Percentiles rank a stretch among this genome's conserved stretches.
phyloP scores from a whole-genome alignment of 2,113 vertebrate genomes.

The Trichomycterus rosablanca region DNA sequence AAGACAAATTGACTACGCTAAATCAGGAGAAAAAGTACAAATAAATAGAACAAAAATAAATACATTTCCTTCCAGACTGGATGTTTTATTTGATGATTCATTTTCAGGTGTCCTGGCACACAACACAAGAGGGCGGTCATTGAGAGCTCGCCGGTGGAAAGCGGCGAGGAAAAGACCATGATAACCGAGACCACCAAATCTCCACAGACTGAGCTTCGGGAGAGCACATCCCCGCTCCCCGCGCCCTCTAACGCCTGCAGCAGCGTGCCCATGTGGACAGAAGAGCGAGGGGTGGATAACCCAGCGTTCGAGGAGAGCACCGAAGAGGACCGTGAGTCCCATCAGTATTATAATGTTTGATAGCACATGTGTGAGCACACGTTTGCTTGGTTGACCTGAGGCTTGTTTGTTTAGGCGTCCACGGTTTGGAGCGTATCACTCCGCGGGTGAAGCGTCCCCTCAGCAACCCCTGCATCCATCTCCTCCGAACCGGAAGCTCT shows the following conservation, averaged over 20 bases:
- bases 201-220: conserved; percentile 63
- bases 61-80: no score
- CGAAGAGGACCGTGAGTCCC: conserved; percentile 79
- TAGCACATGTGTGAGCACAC: not conserved
- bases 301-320: conserved; percentile 87
- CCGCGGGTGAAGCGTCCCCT: conserved; percentile 62
- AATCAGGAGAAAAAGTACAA: no score
- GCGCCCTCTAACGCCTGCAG: conserved; percentile 51
- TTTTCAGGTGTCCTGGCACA: conserved; percentile 85
- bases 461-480: conserved; percentile 64
- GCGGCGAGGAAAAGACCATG: conserved; percentile 62
- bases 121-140: conserved; percentile 74
- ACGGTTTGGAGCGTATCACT: conserved; percentile 56
- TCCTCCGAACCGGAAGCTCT: conserved; percentile 59
- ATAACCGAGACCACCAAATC: conserved; percentile 66
- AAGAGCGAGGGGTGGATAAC: conserved; percentile 85
- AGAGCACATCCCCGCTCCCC: conserved; percentile 56
- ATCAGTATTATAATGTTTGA: not conserved
- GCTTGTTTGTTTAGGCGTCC: conserved; percentile 55
- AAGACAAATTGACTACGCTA: no score
- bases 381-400: not conserved
- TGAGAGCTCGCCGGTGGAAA: conserved; percentile 71
- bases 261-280: conserved; percentile 70
- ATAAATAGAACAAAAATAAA: no score
- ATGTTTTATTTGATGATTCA: no score